Evolutionary conservation across 37 sponge, comb jelly and placozoan species (phyloP), one percentile per base, ranked within the genome.

Genomic region (Crambe crambe): DNA sequence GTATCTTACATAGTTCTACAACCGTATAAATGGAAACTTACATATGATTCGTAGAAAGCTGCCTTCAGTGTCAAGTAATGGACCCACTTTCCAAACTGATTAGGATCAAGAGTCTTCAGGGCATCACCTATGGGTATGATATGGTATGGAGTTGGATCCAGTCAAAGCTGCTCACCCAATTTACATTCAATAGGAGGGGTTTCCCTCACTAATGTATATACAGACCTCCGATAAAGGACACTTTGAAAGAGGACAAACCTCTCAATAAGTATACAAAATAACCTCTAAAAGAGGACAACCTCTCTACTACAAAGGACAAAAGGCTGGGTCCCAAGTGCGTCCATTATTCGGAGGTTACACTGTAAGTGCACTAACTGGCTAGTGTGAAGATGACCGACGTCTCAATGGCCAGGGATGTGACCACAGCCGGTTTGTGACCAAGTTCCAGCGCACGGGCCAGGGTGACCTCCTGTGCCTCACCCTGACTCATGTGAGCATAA

Each of bases 401-500:
- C 61, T 94, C 97, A 17, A 68, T 58, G 22, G 97, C 75, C 51
- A 98, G 84, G 23, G 95, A 86, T 25, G 81, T 89, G 34, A 98
- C 86, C 0, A 98, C 88, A 32, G 80, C 44, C 23, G 97, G 89
- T 56, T 98, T 96, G 85, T 98, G 99, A 35, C 90, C 90, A 74
- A 98, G 67, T 78, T 96, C 99, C 63, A 98, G 74, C 23, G 99
- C 99, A 72, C 99, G 73, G 35, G 90, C 99, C 58, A 98, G 79
- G 2, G 99, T 98, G 21, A 98, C 85, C 75, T 97, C 97, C 73
- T 97, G 95, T 10, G 97, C 97, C 59, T 97, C 97, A 5, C 89
- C 96, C 43, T 92, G 96, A 61, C 90, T 91, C 80, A 96, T 95
- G 60, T 86, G 72, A 22, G 87, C 85, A 70, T 98, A 98, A 2